Percentiles rank a stretch among this genome's conserved stretches.
Conservation (phyloP, 2,888 invertebrate species). For the Laspeyria flexula region DNA sequence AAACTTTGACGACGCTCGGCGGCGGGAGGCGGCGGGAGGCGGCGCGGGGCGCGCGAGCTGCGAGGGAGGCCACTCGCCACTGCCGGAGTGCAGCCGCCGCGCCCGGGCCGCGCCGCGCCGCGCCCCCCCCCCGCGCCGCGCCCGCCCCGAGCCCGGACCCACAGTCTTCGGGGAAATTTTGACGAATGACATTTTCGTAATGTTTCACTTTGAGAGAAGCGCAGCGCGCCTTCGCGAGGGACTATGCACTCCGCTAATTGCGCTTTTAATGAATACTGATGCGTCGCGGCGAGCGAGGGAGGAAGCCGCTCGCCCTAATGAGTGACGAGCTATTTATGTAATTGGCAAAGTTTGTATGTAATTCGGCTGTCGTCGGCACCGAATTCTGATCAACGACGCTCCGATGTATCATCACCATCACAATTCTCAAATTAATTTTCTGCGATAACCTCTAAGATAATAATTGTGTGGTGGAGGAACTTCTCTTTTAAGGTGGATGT, state of each 20-base stretch:
- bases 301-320: slow-evolving; percentile 28
- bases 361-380: slow-evolving; percentile 36
- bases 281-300: slow-evolving; percentile 29
- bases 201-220: slow-evolving; percentile 63
- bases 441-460: no score
- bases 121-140: slow-evolving; percentile 29
- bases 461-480: no score
- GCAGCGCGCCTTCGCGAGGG: slow-evolving; percentile 45
- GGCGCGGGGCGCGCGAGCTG: slow-evolving; percentile 34
- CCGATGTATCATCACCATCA: not conserved
- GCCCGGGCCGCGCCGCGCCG: slow-evolving; percentile 29
- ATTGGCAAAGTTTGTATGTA: slow-evolving; percentile 54
- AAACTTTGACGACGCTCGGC: slow-evolving; percentile 30
- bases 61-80: slow-evolving; percentile 28
- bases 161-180: slow-evolving; percentile 74
- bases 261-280: slow-evolving; percentile 72
- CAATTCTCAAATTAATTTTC: no score
- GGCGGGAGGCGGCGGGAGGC: slow-evolving; percentile 32
- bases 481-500: no score
- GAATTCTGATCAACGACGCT: slow-evolving; percentile 9
- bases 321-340: slow-evolving; percentile 56
- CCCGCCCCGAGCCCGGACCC: slow-evolving; percentile 35
- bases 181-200: slow-evolving; percentile 77
- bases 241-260: slow-evolving; percentile 75
- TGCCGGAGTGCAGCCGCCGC: slow-evolving; percentile 21